Conservation (phyloP, 2,797 vertebrate genomes). For the Chaetophractus vellerosus region DNA sequence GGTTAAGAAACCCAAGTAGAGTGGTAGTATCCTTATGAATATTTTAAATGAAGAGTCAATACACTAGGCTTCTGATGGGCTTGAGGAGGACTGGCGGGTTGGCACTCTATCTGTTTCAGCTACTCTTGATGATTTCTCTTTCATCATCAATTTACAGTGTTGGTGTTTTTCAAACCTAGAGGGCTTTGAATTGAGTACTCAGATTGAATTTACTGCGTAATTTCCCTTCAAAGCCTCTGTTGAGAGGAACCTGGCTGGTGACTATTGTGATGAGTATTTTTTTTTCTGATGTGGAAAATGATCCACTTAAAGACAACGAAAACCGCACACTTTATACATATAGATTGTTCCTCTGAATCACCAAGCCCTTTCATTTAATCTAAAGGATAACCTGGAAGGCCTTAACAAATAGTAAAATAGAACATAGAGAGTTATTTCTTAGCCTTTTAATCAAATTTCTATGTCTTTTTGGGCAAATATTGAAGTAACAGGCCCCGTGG, state of each 20-base stretch:
- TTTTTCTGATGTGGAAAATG: background rate
- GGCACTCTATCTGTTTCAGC: conserved; percentile 60
- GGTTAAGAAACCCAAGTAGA: conserved; percentile 77
- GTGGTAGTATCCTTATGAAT: conserved; percentile 69
- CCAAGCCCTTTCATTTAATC: background rate
- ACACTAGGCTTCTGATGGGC: conserved; percentile 77
- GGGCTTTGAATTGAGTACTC: conserved; percentile 47
- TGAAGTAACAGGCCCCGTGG: background rate
- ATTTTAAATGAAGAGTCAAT: conserved; percentile 80
- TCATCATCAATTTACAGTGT: conserved; percentile 74
- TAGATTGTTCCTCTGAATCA: background rate
- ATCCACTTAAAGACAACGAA: background rate
- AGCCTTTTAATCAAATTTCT: background rate
- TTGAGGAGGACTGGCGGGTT: conserved; percentile 63
- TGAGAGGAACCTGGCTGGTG: background rate
- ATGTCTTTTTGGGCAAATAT: background rate
- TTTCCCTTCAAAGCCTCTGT: conserved; percentile 1
- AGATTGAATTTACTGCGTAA: conserved; percentile 10
- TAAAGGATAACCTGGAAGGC: background rate
- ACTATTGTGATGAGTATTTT: background rate
- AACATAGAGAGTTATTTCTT: background rate
- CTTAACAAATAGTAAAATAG: background rate
- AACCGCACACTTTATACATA: background rate
- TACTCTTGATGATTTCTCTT: conserved; percentile 80
- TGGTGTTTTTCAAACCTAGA: conserved; percentile 18